Evolutionary conservation across 1,140 invertebrate species (phyloP).

Genomic region (Pseudomyrmex cubaensis): DNA sequence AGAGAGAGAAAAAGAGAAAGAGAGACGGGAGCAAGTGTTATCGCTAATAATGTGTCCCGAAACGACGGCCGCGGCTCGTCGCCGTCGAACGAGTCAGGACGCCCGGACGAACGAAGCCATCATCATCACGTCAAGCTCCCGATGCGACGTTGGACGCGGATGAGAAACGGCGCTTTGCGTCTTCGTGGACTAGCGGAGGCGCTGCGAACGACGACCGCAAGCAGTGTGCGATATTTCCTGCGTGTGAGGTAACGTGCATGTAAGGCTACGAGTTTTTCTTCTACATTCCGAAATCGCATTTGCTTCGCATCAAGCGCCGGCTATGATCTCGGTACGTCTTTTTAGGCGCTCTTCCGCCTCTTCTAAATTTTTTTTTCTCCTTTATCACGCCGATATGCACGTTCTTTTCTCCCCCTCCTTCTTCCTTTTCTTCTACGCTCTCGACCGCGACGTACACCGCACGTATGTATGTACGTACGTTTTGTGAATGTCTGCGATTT

Average conservation of each 20-base stretch:
- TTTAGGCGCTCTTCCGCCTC: too few relatives aligned
- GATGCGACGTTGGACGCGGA: conserved; percentile 36
- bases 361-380: background rate
- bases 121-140: background rate
- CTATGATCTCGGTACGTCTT: background rate
- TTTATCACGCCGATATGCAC: background rate
- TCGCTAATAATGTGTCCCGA: conserved; percentile 39
- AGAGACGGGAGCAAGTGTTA: too few relatives aligned
- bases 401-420: too few relatives aligned
- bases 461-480: too few relatives aligned
- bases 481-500: too few relatives aligned
- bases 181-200: conserved; percentile 54
- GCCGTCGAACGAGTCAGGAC: background rate
- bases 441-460: too few relatives aligned
- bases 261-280: background rate
- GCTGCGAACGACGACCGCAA: conserved; percentile 29
- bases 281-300: background rate
- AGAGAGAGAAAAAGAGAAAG: background rate
- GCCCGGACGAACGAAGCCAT: background rate
- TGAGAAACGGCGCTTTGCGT: conserved; percentile 46
- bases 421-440: too few relatives aligned
- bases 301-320: background rate
- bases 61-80: conserved; percentile 33
- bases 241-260: conserved; percentile 23
- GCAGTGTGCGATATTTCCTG: conserved; percentile 24